These are phyloP conservation scores for Coilia nasus DNA, from an alignment of 2,797 vertebrate species.

Conservation along the genomic window DNA sequence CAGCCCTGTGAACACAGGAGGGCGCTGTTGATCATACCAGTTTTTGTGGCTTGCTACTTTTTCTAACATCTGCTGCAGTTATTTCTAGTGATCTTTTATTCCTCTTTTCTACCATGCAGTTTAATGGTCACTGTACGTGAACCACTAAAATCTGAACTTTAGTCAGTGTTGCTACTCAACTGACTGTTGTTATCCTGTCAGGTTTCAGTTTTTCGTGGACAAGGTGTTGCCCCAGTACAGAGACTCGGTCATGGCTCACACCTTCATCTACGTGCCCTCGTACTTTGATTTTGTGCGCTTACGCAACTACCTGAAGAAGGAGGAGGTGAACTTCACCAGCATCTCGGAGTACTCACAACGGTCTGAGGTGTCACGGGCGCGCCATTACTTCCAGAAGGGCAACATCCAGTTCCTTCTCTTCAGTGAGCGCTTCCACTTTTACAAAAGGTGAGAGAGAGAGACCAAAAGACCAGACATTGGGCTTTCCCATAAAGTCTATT, in stretches of 20 bases:
- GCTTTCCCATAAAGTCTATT: too few species aligned
- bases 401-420: constrained; percentile 90
- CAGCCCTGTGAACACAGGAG: constrained; percentile 45
- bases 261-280: constrained; percentile 88
- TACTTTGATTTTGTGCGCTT: constrained; percentile 96
- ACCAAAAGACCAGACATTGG: too few species aligned
- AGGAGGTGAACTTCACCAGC: constrained; percentile 85
- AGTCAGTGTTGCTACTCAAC: not conserved
- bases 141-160: not conserved
- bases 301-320: constrained; percentile 92
- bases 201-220: constrained; percentile 89
- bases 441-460: constrained; percentile 84
- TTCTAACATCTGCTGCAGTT: not conserved
- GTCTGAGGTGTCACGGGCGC: constrained; percentile 81
- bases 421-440: constrained; percentile 97
- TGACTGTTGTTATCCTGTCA: constrained; percentile 51
- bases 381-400: constrained; percentile 88
- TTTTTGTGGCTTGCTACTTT: not conserved
- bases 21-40: constrained; percentile 30
- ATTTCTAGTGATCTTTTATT: not conserved
- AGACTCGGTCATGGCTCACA: constrained; percentile 95
- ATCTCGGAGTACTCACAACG: constrained; percentile 89
- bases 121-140: not conserved
- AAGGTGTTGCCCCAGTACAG: constrained; percentile 93
- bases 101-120: not conserved